A percentile compares a stretch with the other conserved stretches of the same genome.
Conservation (phyloP, 2,797 vertebrate species). For the Sebastiscus tertius region DNA sequence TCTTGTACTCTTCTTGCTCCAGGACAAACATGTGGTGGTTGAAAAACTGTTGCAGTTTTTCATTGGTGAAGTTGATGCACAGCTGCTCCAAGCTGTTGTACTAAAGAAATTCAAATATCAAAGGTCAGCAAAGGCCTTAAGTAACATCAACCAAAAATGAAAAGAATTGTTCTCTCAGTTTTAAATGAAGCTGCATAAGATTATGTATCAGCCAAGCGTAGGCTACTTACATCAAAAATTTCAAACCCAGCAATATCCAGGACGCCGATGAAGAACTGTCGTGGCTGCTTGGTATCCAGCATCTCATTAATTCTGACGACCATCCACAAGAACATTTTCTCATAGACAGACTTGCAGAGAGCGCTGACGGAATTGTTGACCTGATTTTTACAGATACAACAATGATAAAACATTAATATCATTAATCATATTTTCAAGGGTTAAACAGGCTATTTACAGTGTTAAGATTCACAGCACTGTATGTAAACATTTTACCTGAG, state of each 20-base stretch:
- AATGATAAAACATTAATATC: not conserved
- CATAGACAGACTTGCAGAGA: conserved; percentile 87
- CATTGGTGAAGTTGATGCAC: conserved; percentile 83
- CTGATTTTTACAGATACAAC: conserved; percentile 61
- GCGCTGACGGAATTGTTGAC: conserved; percentile 86
- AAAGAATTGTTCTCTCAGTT: not conserved
- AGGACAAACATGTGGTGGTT: conserved; percentile 84
- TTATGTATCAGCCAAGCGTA: not conserved
- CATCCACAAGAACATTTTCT: conserved; percentile 91
- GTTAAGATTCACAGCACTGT: not conserved
- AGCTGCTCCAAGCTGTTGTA: conserved; percentile 71
- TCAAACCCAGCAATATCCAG: conserved; percentile 90
- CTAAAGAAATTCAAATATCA: not conserved
- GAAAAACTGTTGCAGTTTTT: conserved; percentile 84
- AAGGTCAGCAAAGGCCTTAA: not conserved
- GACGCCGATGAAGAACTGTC: conserved; percentile 87
- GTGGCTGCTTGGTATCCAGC: conserved; percentile 85
- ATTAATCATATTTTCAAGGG: not conserved
- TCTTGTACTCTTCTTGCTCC: conserved; percentile 79
- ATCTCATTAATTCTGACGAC: conserved; percentile 87
- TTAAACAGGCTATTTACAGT: not conserved
- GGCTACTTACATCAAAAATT: conserved; percentile 86
- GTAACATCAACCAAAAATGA: not conserved
- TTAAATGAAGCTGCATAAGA: not conserved
- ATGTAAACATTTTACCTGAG: conserved; percentile 77